Base-by-base conservation (phyloP, 2,113 vertebrate genomes). In the Aramus guarauna region DNA sequence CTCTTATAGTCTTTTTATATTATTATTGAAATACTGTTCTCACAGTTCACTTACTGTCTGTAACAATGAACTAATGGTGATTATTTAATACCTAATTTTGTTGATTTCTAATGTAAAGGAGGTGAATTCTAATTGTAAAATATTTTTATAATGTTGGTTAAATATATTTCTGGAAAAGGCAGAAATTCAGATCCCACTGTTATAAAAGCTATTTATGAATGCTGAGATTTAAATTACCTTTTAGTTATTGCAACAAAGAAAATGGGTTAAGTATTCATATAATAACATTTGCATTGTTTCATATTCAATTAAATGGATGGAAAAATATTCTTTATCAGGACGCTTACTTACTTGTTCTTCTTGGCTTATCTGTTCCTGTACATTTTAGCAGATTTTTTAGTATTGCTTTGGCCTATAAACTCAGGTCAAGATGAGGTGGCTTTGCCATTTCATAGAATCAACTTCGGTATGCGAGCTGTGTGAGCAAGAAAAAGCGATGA, bases 1-100 rank as follows among this genome's bases (percentile, higher is more conserved):
- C 34, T 96, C 69, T 81, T 24, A 81, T 85, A 63, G 37, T 93
- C 63, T 87, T 95, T 94, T 89, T 76, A 73, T 73, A 77, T 82
- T 94, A 90, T 91, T 81, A 24, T 75, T 89, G 45, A 55, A 87
- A 66, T 48, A 48, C 45, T 76, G 26, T 95, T 96, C 72, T 94
- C 91, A 76, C 58, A 95, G 56, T 96, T 88, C 67, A 79, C 15
- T 93, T 91, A 37, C 29, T 76, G 63, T n/a, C 55, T 62, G 59
- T 34, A 67, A 73, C 37, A 60, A 50, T 34, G n/a, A 92, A 52
- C 19, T 63, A 73, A 45, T 94, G 67, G 12, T 84, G 84, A 80
- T 96, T 96, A 84, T 94, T 95, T 85, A 91, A 92, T 95, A 37
- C 32, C 36, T 75, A 82, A 34, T 53, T 34, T 45, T 81, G 53